phyloP scores from a whole-genome alignment of 1,140 invertebrate genomes.

The Bombus sylvicola region DNA sequence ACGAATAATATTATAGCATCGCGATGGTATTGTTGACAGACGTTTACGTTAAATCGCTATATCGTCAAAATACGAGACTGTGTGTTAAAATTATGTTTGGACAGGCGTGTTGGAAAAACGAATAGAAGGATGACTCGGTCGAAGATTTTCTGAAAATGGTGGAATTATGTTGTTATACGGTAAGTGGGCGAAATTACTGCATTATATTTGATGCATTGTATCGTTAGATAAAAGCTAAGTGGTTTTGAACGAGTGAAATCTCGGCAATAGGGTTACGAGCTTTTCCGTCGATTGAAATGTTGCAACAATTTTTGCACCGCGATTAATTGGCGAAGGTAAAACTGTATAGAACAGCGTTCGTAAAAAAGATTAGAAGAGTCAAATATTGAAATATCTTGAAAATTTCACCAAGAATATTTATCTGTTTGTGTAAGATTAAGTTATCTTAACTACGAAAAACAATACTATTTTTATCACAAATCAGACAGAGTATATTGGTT shows the following conservation, averaged over 20 bases:
- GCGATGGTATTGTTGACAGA: too few species aligned
- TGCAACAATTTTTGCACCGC: too few species aligned
- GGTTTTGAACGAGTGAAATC: not conserved
- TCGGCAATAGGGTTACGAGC: too few species aligned
- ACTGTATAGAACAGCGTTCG: too few species aligned
- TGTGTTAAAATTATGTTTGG: not conserved
- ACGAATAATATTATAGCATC: too few species aligned
- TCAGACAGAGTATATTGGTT: not conserved
- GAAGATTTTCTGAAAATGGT: not conserved
- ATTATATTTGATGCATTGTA: not conserved
- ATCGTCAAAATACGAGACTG: not conserved
- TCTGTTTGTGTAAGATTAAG: too few species aligned
- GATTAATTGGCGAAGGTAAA: too few species aligned
- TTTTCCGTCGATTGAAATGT: too few species aligned
- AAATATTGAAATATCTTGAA: too few species aligned
- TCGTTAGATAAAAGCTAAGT: not conserved
- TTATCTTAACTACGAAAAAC: not conserved
- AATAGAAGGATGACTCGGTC: not conserved
- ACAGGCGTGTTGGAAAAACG: not conserved
- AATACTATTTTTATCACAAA: conserved; percentile 18
- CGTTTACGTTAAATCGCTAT: not conserved
- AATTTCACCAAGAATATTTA: too few species aligned
- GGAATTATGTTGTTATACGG: too few species aligned
- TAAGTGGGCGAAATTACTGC: not conserved
- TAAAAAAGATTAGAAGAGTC: too few species aligned